Evolutionary conservation across 2,888 invertebrate genomes (phyloP).

Genomic region (Metacarcinus magister): DNA sequence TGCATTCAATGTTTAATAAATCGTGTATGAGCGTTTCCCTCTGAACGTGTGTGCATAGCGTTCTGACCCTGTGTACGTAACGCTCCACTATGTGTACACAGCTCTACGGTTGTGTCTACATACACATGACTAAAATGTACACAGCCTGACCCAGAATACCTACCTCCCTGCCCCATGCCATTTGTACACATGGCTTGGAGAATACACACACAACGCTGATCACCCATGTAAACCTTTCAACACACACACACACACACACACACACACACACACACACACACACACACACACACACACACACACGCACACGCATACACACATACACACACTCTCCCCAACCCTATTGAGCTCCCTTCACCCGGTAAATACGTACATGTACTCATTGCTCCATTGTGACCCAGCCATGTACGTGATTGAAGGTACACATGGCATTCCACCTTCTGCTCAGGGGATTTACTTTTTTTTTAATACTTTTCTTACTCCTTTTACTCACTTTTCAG

Average conservation of each 20-base stretch:
- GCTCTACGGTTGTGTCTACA: background rate
- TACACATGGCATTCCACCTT: background rate
- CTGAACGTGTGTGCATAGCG: background rate
- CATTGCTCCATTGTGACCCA: background rate
- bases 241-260: background rate
- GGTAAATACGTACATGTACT: background rate
- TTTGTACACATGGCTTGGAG: background rate
- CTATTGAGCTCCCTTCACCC: background rate
- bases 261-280: background rate
- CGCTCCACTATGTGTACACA: background rate
- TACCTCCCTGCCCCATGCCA: background rate
- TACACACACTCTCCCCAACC: background rate
- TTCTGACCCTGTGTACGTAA: background rate
- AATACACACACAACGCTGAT: background rate
- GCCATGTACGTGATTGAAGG: conserved; percentile 6
- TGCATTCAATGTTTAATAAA: conserved; percentile 15
- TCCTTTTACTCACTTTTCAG: background rate
- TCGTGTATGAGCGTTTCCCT: background rate
- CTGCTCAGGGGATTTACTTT: background rate
- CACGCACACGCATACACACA: background rate
- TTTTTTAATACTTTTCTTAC: background rate
- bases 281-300: background rate
- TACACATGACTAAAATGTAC: background rate
- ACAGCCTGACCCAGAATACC: background rate
- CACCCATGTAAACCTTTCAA: background rate